Evolutionary conservation across 2,888 invertebrate species (phyloP), one percentile per base, ranked within the genome.

Genomic region (Sphaeridia pumilis): DNA sequence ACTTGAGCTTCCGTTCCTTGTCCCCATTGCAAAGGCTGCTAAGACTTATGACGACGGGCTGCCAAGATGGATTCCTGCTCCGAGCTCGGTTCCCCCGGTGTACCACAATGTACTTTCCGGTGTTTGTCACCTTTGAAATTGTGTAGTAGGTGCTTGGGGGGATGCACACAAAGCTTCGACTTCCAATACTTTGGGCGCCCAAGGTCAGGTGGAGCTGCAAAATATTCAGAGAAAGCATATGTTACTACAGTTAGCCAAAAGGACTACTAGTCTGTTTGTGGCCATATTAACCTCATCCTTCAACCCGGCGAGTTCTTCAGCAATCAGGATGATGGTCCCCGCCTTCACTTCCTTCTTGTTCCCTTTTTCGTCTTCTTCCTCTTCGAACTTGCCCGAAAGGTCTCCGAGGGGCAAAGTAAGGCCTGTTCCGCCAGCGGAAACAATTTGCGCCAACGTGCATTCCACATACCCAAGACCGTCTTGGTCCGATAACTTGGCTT

Each of bases 381-480:
- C 27, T 17, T 56, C 54, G 0, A 49, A 35, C 34, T 48, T 55
- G 10, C 56, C 55, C 38, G 54, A 56, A 31, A 63, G 42, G 10
- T 61, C 58, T 28, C 52, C 55, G 20, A 65, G 41, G 7, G 57
- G 52, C 0, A 54, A 17, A 0, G 49, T 31, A 7, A 63, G 42
- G 21, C 62, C 60, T 21, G 54, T 38, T 10, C 57, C 43, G 1
- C 65, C 65, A 17, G 62, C 56, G 2, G 62, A 56, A 1, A 63
- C 62, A 21, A 65, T 56, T 46, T 59, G 58, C 14, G 58, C 60
- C 34, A 64, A 44, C 20, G 58, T 63, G 36, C 59, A 59, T 44
- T 76, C 74, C 28, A 72, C 68, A 44, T 68, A 67, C 7, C 79
- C 79, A 4, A 79, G 68, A 58, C 74, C 74, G 61, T 76, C 73